Evolutionary conservation across 2,888 invertebrate species (phyloP).

Genomic region (Carpatolechia fugitivella): DNA sequence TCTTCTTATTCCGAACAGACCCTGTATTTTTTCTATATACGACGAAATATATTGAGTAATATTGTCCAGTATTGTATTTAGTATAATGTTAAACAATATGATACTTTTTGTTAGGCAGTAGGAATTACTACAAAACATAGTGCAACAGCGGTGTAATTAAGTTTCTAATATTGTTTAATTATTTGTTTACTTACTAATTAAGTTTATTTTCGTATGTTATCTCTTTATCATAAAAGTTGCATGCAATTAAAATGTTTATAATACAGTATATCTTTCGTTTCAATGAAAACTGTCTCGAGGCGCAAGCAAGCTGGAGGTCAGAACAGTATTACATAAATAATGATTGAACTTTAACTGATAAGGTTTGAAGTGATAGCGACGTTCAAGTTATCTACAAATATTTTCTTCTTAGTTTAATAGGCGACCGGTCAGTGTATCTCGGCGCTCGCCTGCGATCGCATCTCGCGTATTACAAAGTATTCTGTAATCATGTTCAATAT

Average conservation of each 20-base stretch:
- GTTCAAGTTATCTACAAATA: slow-evolving; percentile 10
- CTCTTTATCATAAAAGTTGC: background rate
- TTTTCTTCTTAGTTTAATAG: slow-evolving; percentile 14
- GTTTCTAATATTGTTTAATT: too few relatives aligned
- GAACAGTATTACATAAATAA: slow-evolving; percentile 23
- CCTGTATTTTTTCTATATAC: too few relatives aligned
- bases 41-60: too few relatives aligned
- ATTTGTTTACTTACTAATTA: too few relatives aligned
- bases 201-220: too few relatives aligned
- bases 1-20: too few relatives aligned
- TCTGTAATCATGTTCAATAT: slow-evolving; percentile 53
- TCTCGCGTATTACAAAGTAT: slow-evolving; percentile 20
- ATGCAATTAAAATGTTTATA: background rate
- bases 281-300: background rate
- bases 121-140: too few relatives aligned
- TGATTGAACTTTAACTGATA: slow-evolving; percentile 32
- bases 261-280: background rate
- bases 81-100: too few relatives aligned
- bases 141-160: too few relatives aligned
- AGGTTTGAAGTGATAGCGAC: slow-evolving; percentile 20
- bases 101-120: too few relatives aligned
- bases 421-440: slow-evolving; percentile 19
- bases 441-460: slow-evolving; percentile 27
- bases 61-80: too few relatives aligned
- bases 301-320: background rate